Evolutionary conservation across 2,797 vertebrate genomes (phyloP), one percentile per base, ranked within the genome.

Genomic region (Falco biarmicus): DNA sequence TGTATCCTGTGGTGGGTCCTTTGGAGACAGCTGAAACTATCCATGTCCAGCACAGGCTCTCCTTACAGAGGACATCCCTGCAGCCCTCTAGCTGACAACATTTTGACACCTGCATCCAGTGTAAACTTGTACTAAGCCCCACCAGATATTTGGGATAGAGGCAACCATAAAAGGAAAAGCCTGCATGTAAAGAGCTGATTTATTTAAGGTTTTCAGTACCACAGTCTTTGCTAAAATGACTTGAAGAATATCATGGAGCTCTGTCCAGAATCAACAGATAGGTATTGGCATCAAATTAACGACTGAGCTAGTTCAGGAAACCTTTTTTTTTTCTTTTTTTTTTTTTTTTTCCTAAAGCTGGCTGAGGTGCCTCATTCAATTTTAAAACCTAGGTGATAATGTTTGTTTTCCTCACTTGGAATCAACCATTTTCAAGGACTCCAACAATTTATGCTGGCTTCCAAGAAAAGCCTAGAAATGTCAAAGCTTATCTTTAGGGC

Each of bases 81-180:
- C 15, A 79, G 0, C 0, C 9, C 4, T 2, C 0, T 7, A 9
- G 3, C 5, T 68, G 13, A 65, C 1, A 48, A 11, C 14, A 20
- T 5, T 4, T 13, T 53, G 11, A 76, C 45, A 66, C 5, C 37
- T 63, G 9, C 16, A 82, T 4, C 5, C 18, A 45, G 5, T 31
- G 11, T 4, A 90, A 61, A 34, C 15, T 64, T 56, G 4, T 59
- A 63, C 34, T 61, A 5, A 16, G 7, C 9, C 15, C 19, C 20
- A 34, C 13, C 1, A 3, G 24, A 6, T 34, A 2, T 63, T 18
- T 66, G 28, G 13, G 8, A 20, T 5, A 65, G 15, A 28, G 10
- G 32, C 77, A 43, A 57, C 2, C 45, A 66, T 80, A 66, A 61
- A 88, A 83, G 10, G 13, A 12, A 45, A 84, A 78, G 3, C 4